Evolutionary conservation across 2,888 invertebrate genomes (phyloP), one percentile per base, ranked within the genome.

Genomic region (Aelia acuminata): DNA sequence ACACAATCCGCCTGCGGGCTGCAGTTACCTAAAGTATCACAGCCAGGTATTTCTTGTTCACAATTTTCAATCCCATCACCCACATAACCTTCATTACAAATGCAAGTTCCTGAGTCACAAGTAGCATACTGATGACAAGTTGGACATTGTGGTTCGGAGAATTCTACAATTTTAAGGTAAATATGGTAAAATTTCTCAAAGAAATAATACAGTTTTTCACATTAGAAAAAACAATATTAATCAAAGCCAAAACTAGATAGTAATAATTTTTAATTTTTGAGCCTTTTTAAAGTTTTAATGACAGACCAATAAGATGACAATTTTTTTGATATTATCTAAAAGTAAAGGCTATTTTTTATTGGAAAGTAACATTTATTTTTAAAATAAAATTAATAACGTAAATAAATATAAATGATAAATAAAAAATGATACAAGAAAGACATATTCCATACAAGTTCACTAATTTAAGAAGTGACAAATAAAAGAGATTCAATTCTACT

Each of bases 1-100:
- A 94, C 93, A 92, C 98, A 98, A 57, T 94, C 93, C 15, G 98
- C 98, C 91, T 97, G 95, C 1, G 94, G 93, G 90, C 96, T 96
- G 92, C 98, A 98, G 91, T 96, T 96, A 91, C 96, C 95, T 35
- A 95, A 91, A 4, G 95, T 93, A 90, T 96, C 95, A 91, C 97
- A 97, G 15, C 96, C 95, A 3, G 93, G 91, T 35, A 86, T 57
- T 47, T 53, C 84, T 47, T 85, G 35, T 90, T 90, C 93, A 94
- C 88, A 88, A 39, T 43, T 43, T n/a, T 0, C 93, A 93, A 70
- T 95, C 93, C 96, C 96, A 90, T 94, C 93, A 0, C 96, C 94
- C 86, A 93, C 92, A 91, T 94, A 94, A 0, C 94, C 94, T 1
- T 93, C 92, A 90, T 95, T 95, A 92, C 95, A 97, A 22, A 95